A percentile compares a stretch with the other conserved stretches of the same genome.
phyloP scores from a whole-genome alignment of 2,888 invertebrate genomes.

The Quadroppia sp. region DNA sequence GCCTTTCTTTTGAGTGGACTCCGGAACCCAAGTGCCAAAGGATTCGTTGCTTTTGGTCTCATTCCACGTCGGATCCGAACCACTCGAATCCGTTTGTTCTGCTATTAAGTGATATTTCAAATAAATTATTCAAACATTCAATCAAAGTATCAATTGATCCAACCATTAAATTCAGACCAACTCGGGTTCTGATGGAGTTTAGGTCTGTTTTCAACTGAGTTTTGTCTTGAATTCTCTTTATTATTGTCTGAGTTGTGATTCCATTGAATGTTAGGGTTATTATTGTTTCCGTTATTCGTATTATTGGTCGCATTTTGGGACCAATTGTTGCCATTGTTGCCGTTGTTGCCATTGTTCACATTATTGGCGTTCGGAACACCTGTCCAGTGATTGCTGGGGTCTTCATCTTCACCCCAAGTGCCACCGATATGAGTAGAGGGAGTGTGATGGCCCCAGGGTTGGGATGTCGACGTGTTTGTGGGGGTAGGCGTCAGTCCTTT shows the following conservation, averaged over 20 bases:
- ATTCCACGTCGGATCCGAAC: background rate
- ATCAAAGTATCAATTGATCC: background rate
- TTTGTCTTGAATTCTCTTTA: constrained; percentile 10
- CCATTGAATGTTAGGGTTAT: constrained; percentile 29
- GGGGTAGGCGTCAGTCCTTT: constrained; percentile 33
- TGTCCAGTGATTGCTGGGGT: constrained; percentile 82
- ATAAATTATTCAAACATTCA: background rate
- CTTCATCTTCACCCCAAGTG: constrained; percentile 92
- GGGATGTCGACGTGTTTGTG: constrained; percentile 13
- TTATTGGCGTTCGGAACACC: constrained; percentile 59
- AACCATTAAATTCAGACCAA: constrained; percentile 26
- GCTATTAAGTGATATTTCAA: background rate
- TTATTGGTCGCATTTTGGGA: background rate
- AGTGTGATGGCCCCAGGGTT: constrained; percentile 62
- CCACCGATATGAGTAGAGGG: constrained; percentile 76
- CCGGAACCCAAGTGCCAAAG: constrained; percentile 46
- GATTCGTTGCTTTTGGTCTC: constrained; percentile 31
- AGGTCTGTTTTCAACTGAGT: background rate
- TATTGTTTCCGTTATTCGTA: constrained; percentile 22
- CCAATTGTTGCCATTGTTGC: background rate
- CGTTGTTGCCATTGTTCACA: background rate
- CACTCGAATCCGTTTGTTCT: constrained; percentile 28
- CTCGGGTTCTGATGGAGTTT: background rate
- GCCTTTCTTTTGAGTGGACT: constrained; percentile 42
- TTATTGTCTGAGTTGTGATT: constrained; percentile 11